Percentiles rank a stretch among this genome's conserved stretches.
Conservation (phyloP, 2,797 vertebrate genomes). For the Urocyon cinereoargenteus region DNA sequence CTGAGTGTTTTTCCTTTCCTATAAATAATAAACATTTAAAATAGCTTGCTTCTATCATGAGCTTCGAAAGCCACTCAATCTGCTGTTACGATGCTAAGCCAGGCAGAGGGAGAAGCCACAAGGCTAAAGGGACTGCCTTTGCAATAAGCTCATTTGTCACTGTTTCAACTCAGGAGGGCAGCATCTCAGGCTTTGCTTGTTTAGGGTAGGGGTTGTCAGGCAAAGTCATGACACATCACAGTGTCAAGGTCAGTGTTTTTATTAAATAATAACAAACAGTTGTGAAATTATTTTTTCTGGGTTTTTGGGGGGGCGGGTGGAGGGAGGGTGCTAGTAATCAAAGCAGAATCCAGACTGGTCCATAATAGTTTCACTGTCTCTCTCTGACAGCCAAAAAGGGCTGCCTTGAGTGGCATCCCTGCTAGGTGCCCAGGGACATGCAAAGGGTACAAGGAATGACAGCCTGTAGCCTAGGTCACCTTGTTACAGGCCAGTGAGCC, state of each 20-base stretch:
- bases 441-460: not conserved
- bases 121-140: not conserved
- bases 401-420: not conserved
- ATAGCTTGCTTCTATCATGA: conserved; percentile 70
- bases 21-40: conserved; percentile 84
- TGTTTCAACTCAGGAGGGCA: not conserved
- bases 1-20: conserved; percentile 82
- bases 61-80: not conserved
- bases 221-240: not conserved
- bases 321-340: not conserved
- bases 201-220: not conserved
- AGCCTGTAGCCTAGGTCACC: not conserved
- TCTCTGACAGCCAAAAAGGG: not conserved
- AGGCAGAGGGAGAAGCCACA: not conserved
- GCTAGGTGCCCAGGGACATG: not conserved
- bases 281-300: not conserved
- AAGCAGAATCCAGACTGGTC: not conserved
- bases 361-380: not conserved
- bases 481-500: not conserved
- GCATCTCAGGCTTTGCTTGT: not conserved
- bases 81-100: not conserved
- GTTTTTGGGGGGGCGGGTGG: not conserved
- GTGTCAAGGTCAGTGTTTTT: not conserved
- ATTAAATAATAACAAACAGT: not conserved
- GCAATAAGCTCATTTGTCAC: not conserved